A percentile compares a stretch with the other conserved stretches of the same genome.
These are phyloP conservation scores for Polydrusus cervinus DNA, from an alignment of 2,888 invertebrate species.

Conservation along the genomic window DNA sequence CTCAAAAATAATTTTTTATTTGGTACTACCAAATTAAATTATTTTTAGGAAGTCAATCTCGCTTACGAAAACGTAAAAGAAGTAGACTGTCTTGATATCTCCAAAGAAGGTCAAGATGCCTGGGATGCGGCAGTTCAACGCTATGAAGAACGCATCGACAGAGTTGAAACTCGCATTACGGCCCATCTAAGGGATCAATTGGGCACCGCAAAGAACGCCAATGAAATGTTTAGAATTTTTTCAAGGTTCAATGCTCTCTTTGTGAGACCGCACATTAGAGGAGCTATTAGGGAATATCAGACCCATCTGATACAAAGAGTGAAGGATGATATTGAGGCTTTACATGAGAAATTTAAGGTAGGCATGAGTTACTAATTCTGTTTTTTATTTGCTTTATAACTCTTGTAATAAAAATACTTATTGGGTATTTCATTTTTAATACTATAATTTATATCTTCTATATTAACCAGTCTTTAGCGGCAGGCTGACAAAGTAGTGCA, in stretches of 20 bases:
- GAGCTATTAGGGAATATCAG: constrained; percentile 99
- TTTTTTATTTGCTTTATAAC: neutral
- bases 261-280: constrained; percentile 98
- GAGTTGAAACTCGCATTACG: constrained; percentile 98
- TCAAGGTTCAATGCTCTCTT: constrained; percentile 99
- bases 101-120: constrained; percentile 95
- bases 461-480: no score
- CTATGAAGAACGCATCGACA: constrained; percentile 98
- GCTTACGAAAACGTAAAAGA: constrained; percentile 99
- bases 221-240: constrained; percentile 99
- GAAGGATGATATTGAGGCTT: constrained; percentile 97
- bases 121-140: constrained; percentile 98
- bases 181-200: constrained; percentile 97
- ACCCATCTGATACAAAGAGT: constrained; percentile 99
- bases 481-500: no score
- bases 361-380: neutral
- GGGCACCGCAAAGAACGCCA: constrained; percentile 97
- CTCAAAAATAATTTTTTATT: no score
- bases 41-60: constrained; percentile 80
- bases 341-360: constrained; percentile 99
- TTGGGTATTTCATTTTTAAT: no score
- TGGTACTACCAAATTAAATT: neutral
- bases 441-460: no score
- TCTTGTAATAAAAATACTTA: no score
- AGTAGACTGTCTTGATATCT: constrained; percentile 97